A percentile compares a stretch with the other conserved stretches of the same genome.
Conservation (phyloP, 2,888 invertebrate genomes). For the Eupithecia subfuscata region DNA sequence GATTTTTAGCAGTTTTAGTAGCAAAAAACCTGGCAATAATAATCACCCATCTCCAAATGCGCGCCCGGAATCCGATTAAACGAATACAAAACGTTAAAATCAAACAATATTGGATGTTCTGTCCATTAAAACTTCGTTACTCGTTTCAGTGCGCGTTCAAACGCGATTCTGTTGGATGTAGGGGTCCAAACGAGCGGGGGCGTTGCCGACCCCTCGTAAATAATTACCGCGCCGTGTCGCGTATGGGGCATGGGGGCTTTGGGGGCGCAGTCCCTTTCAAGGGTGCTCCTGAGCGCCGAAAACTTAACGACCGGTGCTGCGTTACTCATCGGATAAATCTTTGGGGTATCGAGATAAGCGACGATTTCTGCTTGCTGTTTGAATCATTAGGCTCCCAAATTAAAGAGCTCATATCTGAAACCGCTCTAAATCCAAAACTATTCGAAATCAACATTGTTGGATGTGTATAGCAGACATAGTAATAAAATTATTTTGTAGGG, state of each 20-base stretch:
- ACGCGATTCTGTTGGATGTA: constrained; percentile 44
- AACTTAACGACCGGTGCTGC: constrained; percentile 31
- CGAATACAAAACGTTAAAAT: constrained; percentile 26
- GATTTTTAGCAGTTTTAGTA: neutral
- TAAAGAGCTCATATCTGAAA: neutral
- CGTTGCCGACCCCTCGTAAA: constrained; percentile 75
- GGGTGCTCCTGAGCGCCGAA: constrained; percentile 34
- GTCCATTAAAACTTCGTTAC: constrained; percentile 26
- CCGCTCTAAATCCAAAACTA: neutral
- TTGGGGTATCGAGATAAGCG: neutral
- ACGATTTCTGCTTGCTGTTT: neutral
- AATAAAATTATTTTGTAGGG: constrained; percentile 21
- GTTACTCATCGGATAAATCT: constrained; percentile 29
- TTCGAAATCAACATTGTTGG: neutral
- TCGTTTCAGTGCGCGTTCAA: constrained; percentile 29
- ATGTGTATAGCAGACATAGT: constrained; percentile 11
- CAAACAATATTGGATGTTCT: constrained; percentile 26
- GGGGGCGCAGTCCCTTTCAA: constrained; percentile 61
- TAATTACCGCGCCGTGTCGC: constrained; percentile 69
- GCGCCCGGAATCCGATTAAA: constrained; percentile 18
- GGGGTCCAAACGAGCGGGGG: constrained; percentile 52
- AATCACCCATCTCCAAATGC: neutral
- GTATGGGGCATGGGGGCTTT: constrained; percentile 38
- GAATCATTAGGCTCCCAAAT: neutral
- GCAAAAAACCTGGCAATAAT: neutral